Percentiles rank a stretch among this genome's conserved stretches.
phyloP scores from a whole-genome alignment of 2,888 invertebrate genomes.

The Ennomos quercinarius region DNA sequence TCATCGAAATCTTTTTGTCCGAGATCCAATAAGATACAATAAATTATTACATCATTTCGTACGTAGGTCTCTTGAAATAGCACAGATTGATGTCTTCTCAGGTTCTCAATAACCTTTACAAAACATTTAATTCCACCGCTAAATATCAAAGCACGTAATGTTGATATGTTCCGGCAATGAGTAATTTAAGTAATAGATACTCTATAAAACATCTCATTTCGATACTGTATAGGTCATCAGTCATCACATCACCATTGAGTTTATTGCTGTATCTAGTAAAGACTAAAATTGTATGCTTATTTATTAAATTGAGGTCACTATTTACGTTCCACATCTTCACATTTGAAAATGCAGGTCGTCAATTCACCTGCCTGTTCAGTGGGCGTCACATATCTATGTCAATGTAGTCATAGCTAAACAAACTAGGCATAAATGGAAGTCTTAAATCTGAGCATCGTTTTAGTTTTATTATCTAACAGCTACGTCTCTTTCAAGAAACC shows the following conservation, averaged over 20 bases:
- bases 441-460: conserved; percentile 5
- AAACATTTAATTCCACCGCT: conserved; percentile 10
- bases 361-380: not conserved
- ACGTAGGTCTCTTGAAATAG: not conserved
- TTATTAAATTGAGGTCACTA: too few relatives aligned
- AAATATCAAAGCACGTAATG: conserved; percentile 13
- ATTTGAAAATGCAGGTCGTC: too few relatives aligned
- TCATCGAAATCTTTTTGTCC: too few relatives aligned
- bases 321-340: too few relatives aligned
- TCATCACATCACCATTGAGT: too few relatives aligned
- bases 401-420: conserved; percentile 2
- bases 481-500: conserved; percentile 21
- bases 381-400: not conserved
- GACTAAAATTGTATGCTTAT: too few relatives aligned
- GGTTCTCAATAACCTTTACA: conserved; percentile 13
- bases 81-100: conserved; percentile 3
- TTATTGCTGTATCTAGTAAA: too few relatives aligned
- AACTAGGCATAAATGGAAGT: conserved; percentile 6
- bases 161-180: conserved; percentile 14
- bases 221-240: too few relatives aligned
- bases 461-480: conserved; percentile 15
- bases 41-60: not conserved
- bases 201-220: too few relatives aligned
- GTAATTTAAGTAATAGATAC: not conserved
- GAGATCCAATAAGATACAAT: too few relatives aligned